Evolutionary conservation across 1,140 invertebrate genomes (phyloP), one percentile per base, ranked within the genome.

Genomic region (Drosophila watanabei): DNA sequence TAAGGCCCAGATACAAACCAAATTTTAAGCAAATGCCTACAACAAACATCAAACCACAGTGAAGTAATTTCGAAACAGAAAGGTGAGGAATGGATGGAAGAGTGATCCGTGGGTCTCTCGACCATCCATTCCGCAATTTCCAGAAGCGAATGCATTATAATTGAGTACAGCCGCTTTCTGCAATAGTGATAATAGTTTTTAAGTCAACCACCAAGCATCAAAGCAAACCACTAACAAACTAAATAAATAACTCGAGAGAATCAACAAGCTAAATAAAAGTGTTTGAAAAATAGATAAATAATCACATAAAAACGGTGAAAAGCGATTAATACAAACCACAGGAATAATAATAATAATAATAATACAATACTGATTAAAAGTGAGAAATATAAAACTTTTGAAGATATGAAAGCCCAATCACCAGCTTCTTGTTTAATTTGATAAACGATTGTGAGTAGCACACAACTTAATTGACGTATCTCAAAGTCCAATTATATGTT

Each of bases 171-270:
- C 91, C 91, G 92, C 90, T 85, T 92, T 93, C 92, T 93, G 92
- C 92, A 93, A 93, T 93, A 93, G 92, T 93, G 92, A 93, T 93
- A 93, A 93, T 93, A 93, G 92, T 93, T 93, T 86, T 81, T 93
- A 92, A 92, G 89, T 79, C 64, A 80, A 80, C 75, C 73, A 80
- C 81, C 84, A 78, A 81, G 58, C 59, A 81, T 77, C 51, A 75
- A 79, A 63, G 89, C 69, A 60, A 59, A 79, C 46, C 69, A 66
- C 68, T 70, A 65, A 49, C 69, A 60, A 73, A 52, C 62, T 59
- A 39, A 56, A 24, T 56, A 24, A 56, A 71, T 41, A 91, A 91
- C 57, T 73, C 80, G 82, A 82, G 24, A 54, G 52, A 65, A 80
- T 70, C 77, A 72, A 41, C 54, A 60, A 72, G 69, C n/a, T 13